Evolutionary conservation across 2,113 vertebrate genomes (phyloP), one percentile per base, ranked within the genome.

Genomic region (Ciconia stormi): DNA sequence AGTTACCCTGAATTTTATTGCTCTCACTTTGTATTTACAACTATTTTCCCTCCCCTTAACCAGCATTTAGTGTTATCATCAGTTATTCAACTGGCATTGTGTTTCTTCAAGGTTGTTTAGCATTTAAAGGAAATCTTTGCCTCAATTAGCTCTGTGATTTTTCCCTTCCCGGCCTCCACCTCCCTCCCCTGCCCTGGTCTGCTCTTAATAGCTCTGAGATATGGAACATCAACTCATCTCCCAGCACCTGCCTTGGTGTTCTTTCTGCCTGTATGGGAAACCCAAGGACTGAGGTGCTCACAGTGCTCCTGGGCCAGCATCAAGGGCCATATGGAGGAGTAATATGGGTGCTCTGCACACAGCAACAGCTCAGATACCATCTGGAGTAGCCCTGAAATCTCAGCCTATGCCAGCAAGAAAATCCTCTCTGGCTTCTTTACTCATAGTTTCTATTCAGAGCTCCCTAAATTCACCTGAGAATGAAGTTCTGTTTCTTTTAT

Each of bases 81-180:
- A 79, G 38, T 83, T 90, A 61, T 53, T 82, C 46, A 76, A 13
- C n/a, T 83, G 46, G 56, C 76, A 74, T 89, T 4, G 3, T 86
- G 44, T 66, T 92, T 61, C 85, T 89, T 86, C 69, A 67, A 85
- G 47, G 52, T 79, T 90, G 47, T 82, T 85, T 76, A 85, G 67
- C 70, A 79, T 72, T 86, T 94, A 95, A 81, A 94, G 62, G 36
- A 92, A 84, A 74, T 66, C 8, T 91, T 94, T 82, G 71, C 67
- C 79, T 63, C 86, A 82, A 10, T 82, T 87, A 88, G 42, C 38
- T 65, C 38, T 38, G 22, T 23, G 86, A 84, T 87, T 93, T 69
- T 93, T 85, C 53, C 42, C 42, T 85, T 93, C 44, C 38, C 70
- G 71, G n/a, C 10, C n/a, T 74, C 26, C n/a, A 16, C 9, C 20